Base-by-base conservation (phyloP, 1,140 invertebrate genomes). In the Magallana gigas region DNA sequence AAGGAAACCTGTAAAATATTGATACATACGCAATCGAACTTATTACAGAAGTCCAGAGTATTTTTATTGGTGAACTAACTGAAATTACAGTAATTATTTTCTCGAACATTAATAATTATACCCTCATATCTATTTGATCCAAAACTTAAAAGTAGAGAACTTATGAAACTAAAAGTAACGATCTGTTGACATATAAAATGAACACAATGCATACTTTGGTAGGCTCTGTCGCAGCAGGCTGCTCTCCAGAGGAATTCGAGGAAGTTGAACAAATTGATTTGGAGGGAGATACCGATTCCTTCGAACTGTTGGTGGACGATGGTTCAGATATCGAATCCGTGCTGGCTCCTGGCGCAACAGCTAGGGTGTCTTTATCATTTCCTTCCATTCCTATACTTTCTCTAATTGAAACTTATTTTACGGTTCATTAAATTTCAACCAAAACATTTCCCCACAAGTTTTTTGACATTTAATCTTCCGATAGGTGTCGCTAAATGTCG, bases 231-330 rank as follows among this genome's bases (percentile, higher is more conserved):
- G 68, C 68, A 11, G 23, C 68, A 12, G 68, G 68, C 9, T 76
- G 68, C 23, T 76, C 68, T 29, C 18, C 68, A 1, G 68, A 76
- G 23, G 68, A 76, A 23, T 76, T 76, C 36, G 68, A 76, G 68
- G 68, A 76, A 76, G 68, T 76, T 76, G 68, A 76, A 76, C 68
- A 76, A 12, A 76, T 23, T 8, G 68, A 76, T 12, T 76, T 76
- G 29, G 68, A 76, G 23, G 68, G 68, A 2, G 68, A 76, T 23
- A 76, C 68, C 3, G 68, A 76, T 29, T 76, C 68, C 68, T 76
- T 76, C 2, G 68, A 76, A 76, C 68, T 76, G 23, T 76, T 76
- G 8, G 68, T 76, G 68, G 68, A 76, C 3, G 68, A 76, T 29
- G 68, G 68, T 76, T 76, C 68, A 2, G 68, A 76, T 29, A 76